Conservation (phyloP, 2,113 vertebrate species). For the Emberiza fucata region DNA sequence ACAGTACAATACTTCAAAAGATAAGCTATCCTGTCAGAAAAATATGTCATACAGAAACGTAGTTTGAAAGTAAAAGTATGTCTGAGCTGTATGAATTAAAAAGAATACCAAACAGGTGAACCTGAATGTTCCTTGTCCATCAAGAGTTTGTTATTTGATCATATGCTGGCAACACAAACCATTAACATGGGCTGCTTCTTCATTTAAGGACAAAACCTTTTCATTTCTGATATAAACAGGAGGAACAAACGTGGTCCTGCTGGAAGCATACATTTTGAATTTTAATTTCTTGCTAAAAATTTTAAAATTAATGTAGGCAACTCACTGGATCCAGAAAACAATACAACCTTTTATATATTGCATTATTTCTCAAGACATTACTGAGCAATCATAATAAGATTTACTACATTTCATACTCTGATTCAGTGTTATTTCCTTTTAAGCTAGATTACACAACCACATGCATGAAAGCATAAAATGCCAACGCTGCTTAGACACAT, state of each 20-base stretch:
- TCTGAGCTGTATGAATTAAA: background rate
- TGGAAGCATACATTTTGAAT: background rate
- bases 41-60: background rate
- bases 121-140: background rate
- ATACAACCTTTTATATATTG: background rate
- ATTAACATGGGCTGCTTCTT: background rate
- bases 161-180: background rate
- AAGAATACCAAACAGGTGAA: background rate
- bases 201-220: background rate
- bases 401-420: background rate
- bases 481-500: background rate
- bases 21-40: background rate
- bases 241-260: background rate
- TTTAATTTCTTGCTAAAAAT: background rate
- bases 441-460: background rate
- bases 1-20: background rate
- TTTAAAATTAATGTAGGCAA: background rate
- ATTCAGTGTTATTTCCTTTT: background rate
- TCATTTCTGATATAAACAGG: background rate
- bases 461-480: background rate
- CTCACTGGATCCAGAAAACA: background rate
- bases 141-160: background rate
- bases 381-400: background rate
- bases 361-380: background rate
- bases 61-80: background rate